Evolutionary conservation across 2,888 invertebrate species (phyloP), one percentile per base, ranked within the genome.

Genomic region (Conomelus anceps): DNA sequence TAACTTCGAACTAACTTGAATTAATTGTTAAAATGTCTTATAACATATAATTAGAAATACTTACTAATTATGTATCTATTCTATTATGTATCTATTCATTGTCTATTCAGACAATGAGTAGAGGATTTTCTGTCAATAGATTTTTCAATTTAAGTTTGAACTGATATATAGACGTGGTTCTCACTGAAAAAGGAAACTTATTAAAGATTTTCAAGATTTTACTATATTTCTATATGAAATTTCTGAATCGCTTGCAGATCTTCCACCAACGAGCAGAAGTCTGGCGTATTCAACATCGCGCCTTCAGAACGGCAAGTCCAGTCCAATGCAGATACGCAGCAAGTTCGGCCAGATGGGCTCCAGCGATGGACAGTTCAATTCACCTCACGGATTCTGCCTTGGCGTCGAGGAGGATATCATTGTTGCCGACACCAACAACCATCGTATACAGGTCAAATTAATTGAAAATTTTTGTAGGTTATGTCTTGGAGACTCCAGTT

Each of bases 361-460:
- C 26, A 97, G 97, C 90, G 98, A 98, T 93, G 97, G 98, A 22
- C 98, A 99, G 94, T 99, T 99, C 92, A 98, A 98, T 94, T 98
- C 99, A 0, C 99, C 99, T 0, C 99, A 99, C 93, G 99, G 99
- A 86, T 99, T 99, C 93, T 99, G 99, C 93, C 95, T 99, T 91
- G 98, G 99, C 41, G 95, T 96, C 89, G 98, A 98, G 92, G 98
- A 99, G 93, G 98, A 99, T 92, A 98, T 99, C 91, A 97, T 99
- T 92, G 98, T 99, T 23, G 99, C 98, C 85, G 98, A 99, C 93
- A 99, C 99, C 6, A 98, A 99, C 93, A 99, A 99, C 93, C 99
- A 99, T 94, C 96, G 99, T 91, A 98, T 99, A 92, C 97, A 98
- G 94, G 97, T 96, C n/a, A n/a, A n/a, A 93, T 90, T 23, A 89